Evolutionary conservation across 1,140 invertebrate species (phyloP), one percentile per base, ranked within the genome.

Genomic region (Nomia melanderi): DNA sequence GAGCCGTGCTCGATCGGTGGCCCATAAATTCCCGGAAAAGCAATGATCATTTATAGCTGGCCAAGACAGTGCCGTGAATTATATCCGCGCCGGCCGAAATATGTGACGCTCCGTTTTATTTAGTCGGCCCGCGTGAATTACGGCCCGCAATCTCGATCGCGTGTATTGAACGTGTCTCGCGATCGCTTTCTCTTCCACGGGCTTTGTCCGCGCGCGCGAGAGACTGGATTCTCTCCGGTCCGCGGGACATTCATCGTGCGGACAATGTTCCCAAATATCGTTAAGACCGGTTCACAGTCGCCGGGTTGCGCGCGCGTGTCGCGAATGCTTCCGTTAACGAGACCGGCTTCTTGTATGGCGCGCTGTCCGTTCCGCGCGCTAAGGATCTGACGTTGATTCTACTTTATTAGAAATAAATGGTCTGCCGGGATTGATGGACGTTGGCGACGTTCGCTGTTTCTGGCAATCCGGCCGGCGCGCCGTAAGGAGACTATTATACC

Each of bases 61-160:
- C 9, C 66, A 70, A 70, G 66, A 29, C 33, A 41, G 36, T 41
- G 20, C 11, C 14, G 20, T 41, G 53, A 70, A 57, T 70, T 57
- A 70, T 41, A 27, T n/a, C 20, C 3, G 17, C 1, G 36, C 9
- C 25, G 17, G 12, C 31, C 7, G 14, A 70, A 70, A 70, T 57
- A 56, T 31, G 25, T 23, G 66, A 56, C 25, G 23, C 33, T 31
- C 29, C 66, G 33, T 57, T 70, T 70, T 70, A 70, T 70, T 57
- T 57, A 41, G 25, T 57, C 66, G 50, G 29, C 0, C 20, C 17
- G 23, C 6, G 12, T 31, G 66, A 41, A 2, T 57, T 57, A 69
- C 12, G 66, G 2, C 11, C 17, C 0, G 2, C 33, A 17, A 56
- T 33, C 31, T 25, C 66, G 50, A 23, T 47, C 4, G 14, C 11